Percentiles rank a stretch among this genome's conserved stretches.
Conservation (phyloP, 2,888 invertebrate genomes). For the Limnephilus rhombicus region DNA sequence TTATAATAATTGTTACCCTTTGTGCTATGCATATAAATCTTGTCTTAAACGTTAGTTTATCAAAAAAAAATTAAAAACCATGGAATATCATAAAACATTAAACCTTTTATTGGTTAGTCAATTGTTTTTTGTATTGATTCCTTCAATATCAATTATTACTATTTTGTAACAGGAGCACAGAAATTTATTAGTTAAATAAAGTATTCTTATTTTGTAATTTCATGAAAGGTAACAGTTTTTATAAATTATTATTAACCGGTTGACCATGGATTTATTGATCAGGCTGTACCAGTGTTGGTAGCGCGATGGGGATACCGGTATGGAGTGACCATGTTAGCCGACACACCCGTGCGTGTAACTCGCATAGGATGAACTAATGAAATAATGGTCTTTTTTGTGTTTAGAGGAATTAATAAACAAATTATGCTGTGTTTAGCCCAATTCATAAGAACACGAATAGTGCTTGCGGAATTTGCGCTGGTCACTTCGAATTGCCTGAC, state of each 20-base stretch:
- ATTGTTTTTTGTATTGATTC: not conserved
- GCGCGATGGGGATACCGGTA: not conserved
- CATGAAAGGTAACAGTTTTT: not conserved
- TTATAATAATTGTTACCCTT: too few species aligned
- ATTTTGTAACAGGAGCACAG: not conserved
- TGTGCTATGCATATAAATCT: too few species aligned
- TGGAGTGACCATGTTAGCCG: not conserved
- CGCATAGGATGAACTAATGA: constrained; percentile 50
- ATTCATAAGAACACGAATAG: constrained; percentile 30
- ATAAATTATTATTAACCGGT: not conserved
- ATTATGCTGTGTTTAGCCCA: constrained; percentile 25
- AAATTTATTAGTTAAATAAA: too few species aligned
- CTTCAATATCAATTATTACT: not conserved
- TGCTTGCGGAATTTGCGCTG: constrained; percentile 10
- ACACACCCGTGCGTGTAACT: constrained; percentile 53
- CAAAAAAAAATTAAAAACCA: too few species aligned
- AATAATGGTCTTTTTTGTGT: constrained; percentile 61
- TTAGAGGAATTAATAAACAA: constrained; percentile 61
- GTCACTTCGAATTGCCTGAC: not conserved
- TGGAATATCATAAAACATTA: not conserved
- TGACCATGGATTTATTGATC: constrained; percentile 34
- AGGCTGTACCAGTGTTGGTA: constrained; percentile 20
- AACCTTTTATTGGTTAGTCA: too few species aligned
- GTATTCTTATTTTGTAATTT: not conserved
- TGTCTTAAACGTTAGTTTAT: too few species aligned